Percentiles rank a stretch among this genome's conserved stretches.
Conservation (phyloP, 2,797 vertebrate genomes). For the Numenius phaeopus region DNA sequence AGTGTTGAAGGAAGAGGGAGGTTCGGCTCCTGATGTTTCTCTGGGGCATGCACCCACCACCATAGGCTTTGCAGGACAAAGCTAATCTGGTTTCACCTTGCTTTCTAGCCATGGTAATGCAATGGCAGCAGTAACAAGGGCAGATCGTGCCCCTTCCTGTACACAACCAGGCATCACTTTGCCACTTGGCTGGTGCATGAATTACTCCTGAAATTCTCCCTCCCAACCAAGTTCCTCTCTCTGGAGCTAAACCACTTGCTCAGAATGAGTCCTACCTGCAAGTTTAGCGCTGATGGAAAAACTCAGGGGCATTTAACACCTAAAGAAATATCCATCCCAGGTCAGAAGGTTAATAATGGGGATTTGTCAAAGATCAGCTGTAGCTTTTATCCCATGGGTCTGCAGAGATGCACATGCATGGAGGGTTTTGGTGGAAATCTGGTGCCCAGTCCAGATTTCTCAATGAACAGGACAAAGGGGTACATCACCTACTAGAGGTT, state of each 20-base stretch:
- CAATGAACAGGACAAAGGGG: background rate
- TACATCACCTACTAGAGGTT: background rate
- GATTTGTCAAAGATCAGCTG: background rate
- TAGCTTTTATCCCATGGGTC: background rate
- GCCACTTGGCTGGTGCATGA: background rate
- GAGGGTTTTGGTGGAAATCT: background rate
- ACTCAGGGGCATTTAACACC: background rate
- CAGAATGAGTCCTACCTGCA: background rate
- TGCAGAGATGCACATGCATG: background rate
- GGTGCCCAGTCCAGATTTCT: background rate
- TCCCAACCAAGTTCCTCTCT: background rate
- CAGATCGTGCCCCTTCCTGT: background rate
- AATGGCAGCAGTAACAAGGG: background rate
- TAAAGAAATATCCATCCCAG: background rate
- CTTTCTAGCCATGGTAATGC: background rate
- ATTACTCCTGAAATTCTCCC: background rate
- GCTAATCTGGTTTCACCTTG: background rate
- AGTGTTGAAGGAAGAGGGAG: background rate
- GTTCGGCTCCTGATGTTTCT: background rate
- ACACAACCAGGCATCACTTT: accelerated
- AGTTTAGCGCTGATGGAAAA: background rate
- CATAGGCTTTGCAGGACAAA: background rate
- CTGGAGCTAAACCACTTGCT: background rate
- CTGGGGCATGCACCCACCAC: background rate
- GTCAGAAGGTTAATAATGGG: background rate